Conservation (phyloP, 2,113 vertebrate species). For the Rhynchomys soricoides region DNA sequence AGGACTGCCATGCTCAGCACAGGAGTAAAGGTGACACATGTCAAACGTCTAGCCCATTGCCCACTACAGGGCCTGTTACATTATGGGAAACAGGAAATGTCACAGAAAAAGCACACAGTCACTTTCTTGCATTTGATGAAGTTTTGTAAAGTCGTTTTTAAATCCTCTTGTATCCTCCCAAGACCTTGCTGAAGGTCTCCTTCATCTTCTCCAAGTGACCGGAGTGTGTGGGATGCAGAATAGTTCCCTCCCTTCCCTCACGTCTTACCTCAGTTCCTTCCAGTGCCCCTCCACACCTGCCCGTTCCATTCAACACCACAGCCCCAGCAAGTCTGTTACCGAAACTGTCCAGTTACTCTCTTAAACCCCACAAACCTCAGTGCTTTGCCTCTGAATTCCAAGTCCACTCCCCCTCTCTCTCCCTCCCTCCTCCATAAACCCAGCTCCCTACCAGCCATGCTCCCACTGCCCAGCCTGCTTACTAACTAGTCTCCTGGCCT, state of each 20-base stretch:
- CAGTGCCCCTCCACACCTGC: fast-evolving
- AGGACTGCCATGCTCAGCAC: not conserved
- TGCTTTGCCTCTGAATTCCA: too few relatives aligned
- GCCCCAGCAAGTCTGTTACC: not conserved
- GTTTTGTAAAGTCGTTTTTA: not conserved
- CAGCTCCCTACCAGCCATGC: not conserved
- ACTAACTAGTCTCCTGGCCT: not conserved
- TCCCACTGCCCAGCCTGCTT: not conserved
- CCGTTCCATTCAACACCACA: not conserved
- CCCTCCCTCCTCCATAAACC: not conserved
- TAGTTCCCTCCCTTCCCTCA: too few relatives aligned
- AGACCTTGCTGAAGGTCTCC: not conserved
- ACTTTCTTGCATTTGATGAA: not conserved
- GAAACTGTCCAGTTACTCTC: not conserved
- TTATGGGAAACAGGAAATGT: not conserved
- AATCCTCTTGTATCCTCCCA: not conserved
- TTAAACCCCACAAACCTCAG: too few relatives aligned
- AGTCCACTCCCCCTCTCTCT: fast-evolving
- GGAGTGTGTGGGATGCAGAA: not conserved
- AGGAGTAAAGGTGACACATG: not conserved
- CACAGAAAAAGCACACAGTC: not conserved
- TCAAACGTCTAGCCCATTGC: not conserved
- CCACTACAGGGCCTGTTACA: not conserved
- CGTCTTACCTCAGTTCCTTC: not conserved
- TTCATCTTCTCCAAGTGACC: not conserved